Evolutionary conservation across 2,888 invertebrate genomes (phyloP).

Genomic region (Thymelicus acteon): DNA sequence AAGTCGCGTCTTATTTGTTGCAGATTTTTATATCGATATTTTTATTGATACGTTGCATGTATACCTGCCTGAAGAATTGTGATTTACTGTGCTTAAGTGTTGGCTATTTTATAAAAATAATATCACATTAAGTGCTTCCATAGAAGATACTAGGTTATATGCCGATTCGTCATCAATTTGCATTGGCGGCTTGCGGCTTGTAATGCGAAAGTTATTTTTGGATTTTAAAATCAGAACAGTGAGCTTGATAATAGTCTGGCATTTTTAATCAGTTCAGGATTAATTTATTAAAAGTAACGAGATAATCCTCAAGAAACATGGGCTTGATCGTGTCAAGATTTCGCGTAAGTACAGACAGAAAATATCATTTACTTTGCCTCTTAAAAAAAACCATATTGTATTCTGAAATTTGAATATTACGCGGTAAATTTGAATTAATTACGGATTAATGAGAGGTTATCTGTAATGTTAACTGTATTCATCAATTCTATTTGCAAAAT

Average conservation of each 20-base stretch:
- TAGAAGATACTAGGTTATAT: slow-evolving; percentile 63
- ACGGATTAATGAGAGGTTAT: no score
- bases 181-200: slow-evolving; percentile 45
- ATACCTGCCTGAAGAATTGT: slow-evolving; percentile 38
- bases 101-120: slow-evolving; percentile 42
- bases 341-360: slow-evolving; percentile 82
- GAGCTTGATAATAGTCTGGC: slow-evolving; percentile 52
- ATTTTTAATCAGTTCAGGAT: slow-evolving; percentile 34
- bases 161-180: slow-evolving; percentile 68
- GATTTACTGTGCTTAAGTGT: slow-evolving; percentile 37
- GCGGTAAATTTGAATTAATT: slow-evolving; percentile 11
- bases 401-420: not conserved
- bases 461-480: not conserved
- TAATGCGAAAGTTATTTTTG: slow-evolving; percentile 77
- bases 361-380: not conserved
- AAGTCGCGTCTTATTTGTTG: slow-evolving; percentile 49
- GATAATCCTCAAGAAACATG: slow-evolving; percentile 71
- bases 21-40: slow-evolving; percentile 36
- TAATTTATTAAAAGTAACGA: slow-evolving; percentile 36
- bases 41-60: slow-evolving; percentile 22
- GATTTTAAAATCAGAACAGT: slow-evolving; percentile 58
- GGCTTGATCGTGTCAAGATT: slow-evolving; percentile 88
- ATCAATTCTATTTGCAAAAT: no score
- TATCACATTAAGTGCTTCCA: slow-evolving; percentile 47
- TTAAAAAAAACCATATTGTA: not conserved